A percentile compares a stretch with the other conserved stretches of the same genome.
Evolutionary conservation across 92 coral and sea anemone species (phyloP).

Genomic region (Metridium senile): DNA sequence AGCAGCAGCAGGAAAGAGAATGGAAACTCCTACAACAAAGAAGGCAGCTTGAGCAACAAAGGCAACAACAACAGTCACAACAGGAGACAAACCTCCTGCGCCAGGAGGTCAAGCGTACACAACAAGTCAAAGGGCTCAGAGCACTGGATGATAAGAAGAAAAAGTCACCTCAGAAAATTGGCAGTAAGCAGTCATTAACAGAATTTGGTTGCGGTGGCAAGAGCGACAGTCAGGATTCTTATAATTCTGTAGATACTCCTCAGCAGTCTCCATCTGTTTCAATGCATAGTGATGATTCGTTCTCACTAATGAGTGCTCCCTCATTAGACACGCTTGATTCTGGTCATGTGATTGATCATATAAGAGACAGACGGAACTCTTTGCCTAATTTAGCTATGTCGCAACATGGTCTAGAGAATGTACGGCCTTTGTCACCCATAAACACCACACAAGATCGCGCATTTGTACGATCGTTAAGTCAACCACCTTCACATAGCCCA

Average conservation of each 20-base stretch:
- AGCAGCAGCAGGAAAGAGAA: conserved; percentile 94
- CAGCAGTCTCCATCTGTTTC: conserved; percentile 54
- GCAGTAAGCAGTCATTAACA: conserved; percentile 17
- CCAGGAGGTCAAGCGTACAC: conserved; percentile 79
- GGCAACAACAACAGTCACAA: conserved; percentile 94
- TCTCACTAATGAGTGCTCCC: conserved; percentile 7
- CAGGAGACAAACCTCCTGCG: conserved; percentile 77
- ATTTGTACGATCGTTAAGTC: conserved; percentile 22
- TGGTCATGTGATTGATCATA: not conserved
- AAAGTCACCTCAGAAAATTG: conserved; percentile 55
- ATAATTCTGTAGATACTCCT: conserved; percentile 23
- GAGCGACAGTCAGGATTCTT: conserved; percentile 26
- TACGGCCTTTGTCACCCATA: conserved; percentile 37
- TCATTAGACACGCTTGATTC: conserved; percentile 17
- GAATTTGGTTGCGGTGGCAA: conserved; percentile 23
- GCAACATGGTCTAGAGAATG: conserved; percentile 42
- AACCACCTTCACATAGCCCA: conserved; percentile 33
- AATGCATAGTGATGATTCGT: conserved; percentile 22
- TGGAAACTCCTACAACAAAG: conserved; percentile 98
- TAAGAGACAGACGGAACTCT: conserved; percentile 37
- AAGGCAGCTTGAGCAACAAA: conserved; percentile 90
- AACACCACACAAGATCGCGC: not conserved
- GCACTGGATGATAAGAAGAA: conserved; percentile 75
- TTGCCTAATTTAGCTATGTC: conserved; percentile 33
- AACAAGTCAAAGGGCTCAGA: conserved; percentile 75